Evolutionary conservation across 2,113 vertebrate genomes (phyloP).

Genomic region (Myrmecophaga tridactyla): DNA sequence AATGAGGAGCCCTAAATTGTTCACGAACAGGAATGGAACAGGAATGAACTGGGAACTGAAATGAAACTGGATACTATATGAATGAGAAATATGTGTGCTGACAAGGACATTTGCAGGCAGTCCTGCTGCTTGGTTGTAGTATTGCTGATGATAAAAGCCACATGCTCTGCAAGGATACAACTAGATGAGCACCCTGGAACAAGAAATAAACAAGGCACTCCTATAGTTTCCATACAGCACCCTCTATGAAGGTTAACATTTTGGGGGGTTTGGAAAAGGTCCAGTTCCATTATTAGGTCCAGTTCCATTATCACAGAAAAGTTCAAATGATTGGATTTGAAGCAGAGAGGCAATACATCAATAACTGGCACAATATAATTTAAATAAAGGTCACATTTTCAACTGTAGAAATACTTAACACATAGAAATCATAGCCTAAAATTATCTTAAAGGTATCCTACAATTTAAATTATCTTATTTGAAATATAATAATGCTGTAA

Average conservation of each 20-base stretch:
- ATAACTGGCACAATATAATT: background rate
- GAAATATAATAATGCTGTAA: background rate
- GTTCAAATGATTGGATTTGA: background rate
- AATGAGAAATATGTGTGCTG: background rate
- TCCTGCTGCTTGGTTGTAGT: background rate
- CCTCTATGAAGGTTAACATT: background rate
- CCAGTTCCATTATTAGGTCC: accelerated
- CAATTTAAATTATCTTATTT: background rate
- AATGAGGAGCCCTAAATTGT: background rate
- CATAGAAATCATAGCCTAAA: background rate
- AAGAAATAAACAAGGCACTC: background rate
- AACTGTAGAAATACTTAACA: background rate
- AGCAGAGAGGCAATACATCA: background rate
- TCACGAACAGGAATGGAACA: background rate
- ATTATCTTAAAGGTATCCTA: background rate
- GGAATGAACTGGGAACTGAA: no score
- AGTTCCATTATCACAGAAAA: background rate
- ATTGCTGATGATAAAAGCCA: background rate
- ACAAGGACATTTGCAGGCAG: no score
- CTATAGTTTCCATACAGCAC: background rate
- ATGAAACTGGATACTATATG: no score
- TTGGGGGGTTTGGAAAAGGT: background rate
- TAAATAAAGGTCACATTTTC: background rate
- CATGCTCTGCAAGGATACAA: background rate
- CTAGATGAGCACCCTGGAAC: background rate